Conservation (phyloP, 2,113 vertebrate genomes). For the Drymodes brunneopygia region DNA sequence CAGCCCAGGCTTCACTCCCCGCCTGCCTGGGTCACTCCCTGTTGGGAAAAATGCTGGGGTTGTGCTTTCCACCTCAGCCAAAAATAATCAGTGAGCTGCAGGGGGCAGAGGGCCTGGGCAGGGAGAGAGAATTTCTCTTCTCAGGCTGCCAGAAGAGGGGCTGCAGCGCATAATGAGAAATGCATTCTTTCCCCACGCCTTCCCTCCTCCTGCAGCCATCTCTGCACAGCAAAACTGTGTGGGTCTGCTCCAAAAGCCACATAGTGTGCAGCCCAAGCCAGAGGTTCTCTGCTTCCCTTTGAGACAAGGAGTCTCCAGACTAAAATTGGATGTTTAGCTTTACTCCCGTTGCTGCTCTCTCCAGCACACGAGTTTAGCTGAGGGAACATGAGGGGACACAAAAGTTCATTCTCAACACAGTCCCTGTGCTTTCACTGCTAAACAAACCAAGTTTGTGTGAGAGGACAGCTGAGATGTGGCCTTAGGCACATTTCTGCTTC, state of each 20-base stretch:
- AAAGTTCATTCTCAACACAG: background rate
- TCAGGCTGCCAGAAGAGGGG: background rate
- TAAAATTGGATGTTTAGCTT: background rate
- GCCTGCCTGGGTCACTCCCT: background rate
- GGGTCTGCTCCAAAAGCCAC: conserved; percentile 9
- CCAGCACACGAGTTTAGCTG: background rate
- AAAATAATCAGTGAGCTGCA: conserved; percentile 48
- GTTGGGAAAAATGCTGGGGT: background rate
- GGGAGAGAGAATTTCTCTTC: background rate
- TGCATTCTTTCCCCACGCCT: conserved; percentile 12
- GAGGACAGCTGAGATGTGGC: background rate
- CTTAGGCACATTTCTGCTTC: background rate
- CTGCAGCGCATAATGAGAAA: background rate
- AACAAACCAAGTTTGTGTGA: background rate
- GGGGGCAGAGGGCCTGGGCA: conserved; percentile 11
- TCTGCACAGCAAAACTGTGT: background rate
- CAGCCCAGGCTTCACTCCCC: background rate
- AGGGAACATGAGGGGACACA: background rate
- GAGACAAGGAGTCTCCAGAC: background rate
- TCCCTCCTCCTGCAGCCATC: background rate
- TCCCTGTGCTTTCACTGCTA: background rate
- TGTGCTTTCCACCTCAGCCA: conserved; percentile 46
- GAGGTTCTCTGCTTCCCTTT: background rate
- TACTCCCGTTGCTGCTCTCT: background rate
- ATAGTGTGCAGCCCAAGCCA: background rate